A percentile compares a stretch with the other conserved stretches of the same genome.
Evolutionary conservation across 2,888 invertebrate genomes (phyloP).

Genomic region (Tuberolachnus salignus): DNA sequence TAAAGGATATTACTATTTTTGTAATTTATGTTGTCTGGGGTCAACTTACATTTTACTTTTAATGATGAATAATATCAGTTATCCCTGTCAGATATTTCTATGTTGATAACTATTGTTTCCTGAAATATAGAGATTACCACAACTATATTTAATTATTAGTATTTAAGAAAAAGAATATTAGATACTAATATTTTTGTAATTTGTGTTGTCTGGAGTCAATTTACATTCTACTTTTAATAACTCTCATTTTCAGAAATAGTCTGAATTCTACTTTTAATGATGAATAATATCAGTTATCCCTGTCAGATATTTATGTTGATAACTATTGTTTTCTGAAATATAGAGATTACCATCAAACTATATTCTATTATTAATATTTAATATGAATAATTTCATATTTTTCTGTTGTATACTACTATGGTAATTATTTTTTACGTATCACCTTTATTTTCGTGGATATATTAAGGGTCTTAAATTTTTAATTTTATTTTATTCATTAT

Average conservation of each 20-base stretch:
- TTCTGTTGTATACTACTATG: slow-evolving; percentile 31
- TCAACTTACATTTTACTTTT: too few relatives aligned
- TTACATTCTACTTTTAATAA: too few relatives aligned
- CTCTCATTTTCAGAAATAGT: too few relatives aligned
- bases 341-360: neutral
- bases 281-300: slow-evolving; percentile 44
- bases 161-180: slow-evolving; percentile 11
- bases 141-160: neutral
- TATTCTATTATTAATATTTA: too few relatives aligned
- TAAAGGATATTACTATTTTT: slow-evolving; percentile 11
- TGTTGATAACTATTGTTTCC: neutral
- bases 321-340: slow-evolving; percentile 13
- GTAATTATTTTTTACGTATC: slow-evolving; percentile 26
- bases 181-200: slow-evolving; percentile 18
- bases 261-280: neutral
- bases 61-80: slow-evolving; percentile 18
- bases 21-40: neutral
- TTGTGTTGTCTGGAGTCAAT: too few relatives aligned
- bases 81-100: slow-evolving; percentile 13
- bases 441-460: too few relatives aligned
- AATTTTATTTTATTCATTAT: too few relatives aligned
- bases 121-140: neutral
- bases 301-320: slow-evolving; percentile 37
- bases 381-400: slow-evolving; percentile 34
- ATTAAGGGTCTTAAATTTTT: too few relatives aligned